Percentiles rank a stretch among this genome's conserved stretches.
These are phyloP conservation scores for Salvelinus sp. DNA, from an alignment of 2,113 vertebrate species.

Conservation along the genomic window DNA sequence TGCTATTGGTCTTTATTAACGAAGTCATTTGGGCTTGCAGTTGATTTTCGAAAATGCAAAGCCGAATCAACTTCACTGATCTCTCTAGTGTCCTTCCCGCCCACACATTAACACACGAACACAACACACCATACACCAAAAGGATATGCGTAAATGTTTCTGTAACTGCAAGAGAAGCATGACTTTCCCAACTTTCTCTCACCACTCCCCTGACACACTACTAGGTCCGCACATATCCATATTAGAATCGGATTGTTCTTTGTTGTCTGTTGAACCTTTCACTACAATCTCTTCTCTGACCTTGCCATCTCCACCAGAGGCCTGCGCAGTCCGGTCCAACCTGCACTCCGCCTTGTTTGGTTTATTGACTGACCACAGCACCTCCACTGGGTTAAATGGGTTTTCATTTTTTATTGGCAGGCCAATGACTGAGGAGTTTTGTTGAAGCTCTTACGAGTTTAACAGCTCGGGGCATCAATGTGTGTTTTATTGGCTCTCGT, in stretches of 20 bases:
- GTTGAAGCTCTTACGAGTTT: conserved; percentile 67
- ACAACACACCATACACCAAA: conserved; percentile 11
- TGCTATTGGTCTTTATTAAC: conserved; percentile 34
- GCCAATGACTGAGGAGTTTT: conserved; percentile 52
- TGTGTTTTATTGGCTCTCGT: conserved; percentile 57
- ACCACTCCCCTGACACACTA: not conserved
- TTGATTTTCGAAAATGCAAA: conserved; percentile 38
- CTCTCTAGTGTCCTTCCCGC: not conserved
- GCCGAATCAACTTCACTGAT: conserved; percentile 29
- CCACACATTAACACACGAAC: conserved; percentile 9
- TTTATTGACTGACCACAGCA: conserved; percentile 73
- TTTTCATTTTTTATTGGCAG: conserved; percentile 75
- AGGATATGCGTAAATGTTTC: too few relatives aligned
- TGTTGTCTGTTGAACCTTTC: conserved; percentile 18
- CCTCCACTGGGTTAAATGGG: conserved; percentile 62
- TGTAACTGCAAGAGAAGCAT: too few relatives aligned
- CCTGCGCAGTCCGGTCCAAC: conserved; percentile 37
- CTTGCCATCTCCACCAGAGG: conserved; percentile 52
- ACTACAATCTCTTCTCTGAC: conserved; percentile 50
- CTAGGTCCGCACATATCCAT: conserved; percentile 23
- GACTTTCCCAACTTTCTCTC: too few relatives aligned
- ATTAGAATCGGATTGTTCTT: conserved; percentile 40
- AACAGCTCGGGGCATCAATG: conserved; percentile 58
- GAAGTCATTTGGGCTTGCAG: conserved; percentile 22
- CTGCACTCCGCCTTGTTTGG: conserved; percentile 55